These are phyloP conservation scores for Limenitis camilla DNA, from an alignment of 2,888 invertebrate genomes.

Conservation along the genomic window DNA sequence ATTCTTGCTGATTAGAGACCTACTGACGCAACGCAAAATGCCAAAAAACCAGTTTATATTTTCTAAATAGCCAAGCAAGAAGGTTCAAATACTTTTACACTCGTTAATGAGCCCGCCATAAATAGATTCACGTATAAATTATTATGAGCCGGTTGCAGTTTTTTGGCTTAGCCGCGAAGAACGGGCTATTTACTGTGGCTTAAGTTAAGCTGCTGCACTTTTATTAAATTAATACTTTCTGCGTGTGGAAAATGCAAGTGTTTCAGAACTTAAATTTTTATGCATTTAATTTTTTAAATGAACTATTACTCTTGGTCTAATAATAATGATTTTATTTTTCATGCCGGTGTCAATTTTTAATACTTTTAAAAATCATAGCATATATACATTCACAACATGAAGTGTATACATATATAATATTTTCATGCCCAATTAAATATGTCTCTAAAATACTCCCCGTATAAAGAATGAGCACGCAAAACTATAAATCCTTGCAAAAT, in stretches of 20 bases:
- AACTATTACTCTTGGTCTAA: too few relatives aligned
- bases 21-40: too few relatives aligned
- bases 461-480: constrained; percentile 16
- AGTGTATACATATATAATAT: not conserved
- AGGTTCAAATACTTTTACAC: not conserved
- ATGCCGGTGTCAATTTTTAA: too few relatives aligned
- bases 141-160: constrained; percentile 50
- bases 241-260: constrained; percentile 20
- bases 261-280: not conserved
- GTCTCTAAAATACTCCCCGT: constrained; percentile 5
- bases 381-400: too few relatives aligned
- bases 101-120: constrained; percentile 55
- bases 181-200: constrained; percentile 44
- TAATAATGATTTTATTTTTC: too few relatives aligned
- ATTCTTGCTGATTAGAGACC: too few relatives aligned
- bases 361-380: too few relatives aligned
- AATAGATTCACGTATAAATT: constrained; percentile 64
- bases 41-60: too few relatives aligned
- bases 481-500: constrained; percentile 23
- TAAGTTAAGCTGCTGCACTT: constrained; percentile 42
- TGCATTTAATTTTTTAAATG: not conserved
- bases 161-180: constrained; percentile 50
- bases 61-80: too few relatives aligned
- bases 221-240: constrained; percentile 34
- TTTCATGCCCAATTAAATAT: constrained; percentile 1